Evolutionary conservation across 2,888 invertebrate genomes (phyloP), one percentile per base, ranked within the genome.

Genomic region (Cryptosula pallasiana): DNA sequence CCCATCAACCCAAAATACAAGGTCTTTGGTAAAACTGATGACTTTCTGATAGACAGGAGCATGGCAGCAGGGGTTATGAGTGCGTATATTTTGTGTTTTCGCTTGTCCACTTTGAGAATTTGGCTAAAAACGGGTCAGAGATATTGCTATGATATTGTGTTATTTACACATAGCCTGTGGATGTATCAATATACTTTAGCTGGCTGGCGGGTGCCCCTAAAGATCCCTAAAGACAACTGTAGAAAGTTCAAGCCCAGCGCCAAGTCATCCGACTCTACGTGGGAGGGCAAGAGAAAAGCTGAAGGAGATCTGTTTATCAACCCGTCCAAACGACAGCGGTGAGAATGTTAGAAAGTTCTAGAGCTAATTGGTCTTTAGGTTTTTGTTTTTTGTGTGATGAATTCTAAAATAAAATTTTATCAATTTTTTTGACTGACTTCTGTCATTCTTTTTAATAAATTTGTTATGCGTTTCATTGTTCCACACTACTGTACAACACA

Each of bases 181-280:
- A 45, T 45, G 20, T 20, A 45, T 45, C 9, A 13, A 45, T 45
- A 45, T 25, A 57, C 27, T 32, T 16, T 78, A 94, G 94, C 91
- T 83, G 92, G 94, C 0, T 97, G 96, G 96, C 94, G 94, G 85
- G 91, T 91, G 86, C 94, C 94, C 0, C 92, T 95, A 73, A 92
- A 92, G 81, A 71, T 58, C 32, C 58, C 55, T 13, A 55, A 71
- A n/a, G 57, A 55, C 35, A 69, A 29, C 35, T 58, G 55, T 27
- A 55, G 35, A 29, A 27, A 35, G 71, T 58, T 58, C 35, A 71
- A 71, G 58, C 63, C 71, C 1, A 55, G 55, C 20, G n/a, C 25
- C 13, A 54, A 45, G n/a, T 20, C 54, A 1, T n/a, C 45, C 20
- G 71, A 71, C 16, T n/a, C 71, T 1, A n/a, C 54, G 27, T 54